Evolutionary conservation across 2,113 vertebrate species (phyloP).

Genomic region (Peromyscus californicus): DNA sequence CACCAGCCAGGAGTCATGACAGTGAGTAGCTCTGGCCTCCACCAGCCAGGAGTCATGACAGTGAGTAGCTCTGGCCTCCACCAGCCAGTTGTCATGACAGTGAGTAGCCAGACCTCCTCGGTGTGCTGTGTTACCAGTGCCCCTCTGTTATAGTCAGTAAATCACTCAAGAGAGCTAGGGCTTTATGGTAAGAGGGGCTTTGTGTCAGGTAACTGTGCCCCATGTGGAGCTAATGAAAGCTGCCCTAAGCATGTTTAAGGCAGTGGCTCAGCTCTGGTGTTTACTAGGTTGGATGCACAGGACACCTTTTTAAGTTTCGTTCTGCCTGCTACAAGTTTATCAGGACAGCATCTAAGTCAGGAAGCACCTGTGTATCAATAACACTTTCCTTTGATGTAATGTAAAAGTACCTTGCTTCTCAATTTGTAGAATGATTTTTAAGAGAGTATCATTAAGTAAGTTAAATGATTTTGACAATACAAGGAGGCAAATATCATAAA

Average conservation of each 20-base stretch:
- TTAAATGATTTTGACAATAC: not conserved
- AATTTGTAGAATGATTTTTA: slow-evolving; percentile 37
- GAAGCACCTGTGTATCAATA: not conserved
- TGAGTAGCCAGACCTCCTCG: not conserved
- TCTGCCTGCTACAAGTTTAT: not conserved
- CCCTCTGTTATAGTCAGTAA: too few relatives aligned
- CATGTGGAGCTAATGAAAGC: not conserved
- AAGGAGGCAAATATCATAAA: slow-evolving; percentile 42
- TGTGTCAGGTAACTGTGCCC: not conserved
- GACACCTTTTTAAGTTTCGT: not conserved
- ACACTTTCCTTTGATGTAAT: not conserved
- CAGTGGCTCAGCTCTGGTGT: too few relatives aligned
- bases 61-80: not conserved
- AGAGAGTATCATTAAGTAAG: not conserved
- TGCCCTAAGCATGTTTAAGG: not conserved
- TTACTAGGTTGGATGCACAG: not conserved
- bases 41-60: too few relatives aligned
- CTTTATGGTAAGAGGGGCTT: too few relatives aligned
- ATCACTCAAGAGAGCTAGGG: not conserved
- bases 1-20: too few relatives aligned
- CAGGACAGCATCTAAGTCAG: not conserved
- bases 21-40: not conserved
- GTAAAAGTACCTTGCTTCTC: not conserved
- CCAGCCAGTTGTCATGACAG: too few relatives aligned
- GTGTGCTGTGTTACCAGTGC: not conserved